Evolutionary conservation across 2,113 vertebrate species (phyloP), one percentile per base, ranked within the genome.

Genomic region (Melanostigma gelatinosum): DNA sequence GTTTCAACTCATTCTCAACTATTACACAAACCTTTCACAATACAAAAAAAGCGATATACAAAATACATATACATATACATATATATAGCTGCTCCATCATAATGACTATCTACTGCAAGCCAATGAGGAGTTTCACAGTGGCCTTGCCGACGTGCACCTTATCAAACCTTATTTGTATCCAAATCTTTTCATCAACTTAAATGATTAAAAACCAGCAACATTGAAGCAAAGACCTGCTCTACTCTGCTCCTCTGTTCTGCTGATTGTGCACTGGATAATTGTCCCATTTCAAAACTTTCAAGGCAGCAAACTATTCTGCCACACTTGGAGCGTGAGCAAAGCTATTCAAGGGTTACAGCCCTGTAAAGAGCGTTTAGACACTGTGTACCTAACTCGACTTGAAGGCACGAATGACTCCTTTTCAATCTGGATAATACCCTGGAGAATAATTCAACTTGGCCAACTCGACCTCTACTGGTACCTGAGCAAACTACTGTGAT

Each of bases 271-370:
- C 36, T 69, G 42, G 67, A 86, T 86, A 75, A 86, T 77, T 38
- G 79, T 68, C 77, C 86, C 73, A 88, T 88, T 88, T 24, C 1
- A 78, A 83, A 86, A 83, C 69, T 81, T 89, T 54, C 32, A 74
- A 38, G 52, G 69, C 44, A 40, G 46, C 52, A 78, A 65, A 65
- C 63, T 81, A 58, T 74, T 71, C 62, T 15, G 10, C 66, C 36
- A 38, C 24, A 69, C 42, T 83, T 40, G 20, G 38, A 32, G 40
- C 27, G 46, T 16, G 38, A 63, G 52, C 40, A 44, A 61, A 72
- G 40, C 48, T 69, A 63, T 40, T 48, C 1, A 18, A 34, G 57
- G 40, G 50, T 65, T 42, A 57, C 48, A 16, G 42, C 29, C 34
- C n/a, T 20, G 27, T 13, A 52, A 60, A 52, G 18, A 29, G 3